These are phyloP conservation scores for Muricea muricata DNA, from an alignment of 92 coral and sea anemone species.

Conservation along the genomic window DNA sequence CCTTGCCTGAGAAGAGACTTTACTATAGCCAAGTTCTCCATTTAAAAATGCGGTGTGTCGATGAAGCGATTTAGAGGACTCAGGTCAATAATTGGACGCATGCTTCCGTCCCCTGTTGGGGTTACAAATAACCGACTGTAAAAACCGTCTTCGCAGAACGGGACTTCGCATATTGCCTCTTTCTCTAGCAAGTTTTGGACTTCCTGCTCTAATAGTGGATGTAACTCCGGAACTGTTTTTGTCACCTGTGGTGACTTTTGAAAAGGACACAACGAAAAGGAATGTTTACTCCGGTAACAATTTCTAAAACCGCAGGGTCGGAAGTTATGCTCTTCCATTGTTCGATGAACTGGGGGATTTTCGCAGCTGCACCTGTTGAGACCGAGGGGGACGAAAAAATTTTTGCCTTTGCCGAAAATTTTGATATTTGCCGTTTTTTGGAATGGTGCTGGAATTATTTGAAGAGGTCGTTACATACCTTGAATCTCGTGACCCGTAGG, in stretches of 20 bases:
- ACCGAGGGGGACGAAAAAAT: too few relatives aligned
- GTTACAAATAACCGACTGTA: too few relatives aligned
- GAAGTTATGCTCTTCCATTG: constrained; percentile 46
- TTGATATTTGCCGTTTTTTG: too few relatives aligned
- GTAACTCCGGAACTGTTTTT: not conserved
- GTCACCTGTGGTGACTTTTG: constrained; percentile 11
- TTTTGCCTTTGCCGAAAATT: too few relatives aligned
- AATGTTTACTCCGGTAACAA: constrained; percentile 6
- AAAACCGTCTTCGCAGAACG: constrained; percentile 39
- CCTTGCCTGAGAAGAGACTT: too few relatives aligned
- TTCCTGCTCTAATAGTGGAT: constrained; percentile 42
- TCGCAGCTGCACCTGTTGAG: too few relatives aligned
- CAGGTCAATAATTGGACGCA: constrained; percentile 60
- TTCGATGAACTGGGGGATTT: too few relatives aligned
- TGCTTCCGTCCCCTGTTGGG: constrained; percentile 70
- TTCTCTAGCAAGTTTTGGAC: constrained; percentile 56
- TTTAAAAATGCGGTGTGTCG: constrained; percentile 8
- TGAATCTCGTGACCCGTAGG: too few relatives aligned
- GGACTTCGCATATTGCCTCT: constrained; percentile 55
- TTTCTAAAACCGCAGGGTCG: constrained; percentile 56
- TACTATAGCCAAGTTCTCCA: too few relatives aligned
- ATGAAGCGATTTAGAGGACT: constrained; percentile 15
- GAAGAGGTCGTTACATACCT: too few relatives aligned
- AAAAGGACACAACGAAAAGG: not conserved
- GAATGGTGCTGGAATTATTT: too few relatives aligned